phyloP scores from a whole-genome alignment of 2,797 vertebrate genomes.

The Catamblyrhynchus diadema region DNA sequence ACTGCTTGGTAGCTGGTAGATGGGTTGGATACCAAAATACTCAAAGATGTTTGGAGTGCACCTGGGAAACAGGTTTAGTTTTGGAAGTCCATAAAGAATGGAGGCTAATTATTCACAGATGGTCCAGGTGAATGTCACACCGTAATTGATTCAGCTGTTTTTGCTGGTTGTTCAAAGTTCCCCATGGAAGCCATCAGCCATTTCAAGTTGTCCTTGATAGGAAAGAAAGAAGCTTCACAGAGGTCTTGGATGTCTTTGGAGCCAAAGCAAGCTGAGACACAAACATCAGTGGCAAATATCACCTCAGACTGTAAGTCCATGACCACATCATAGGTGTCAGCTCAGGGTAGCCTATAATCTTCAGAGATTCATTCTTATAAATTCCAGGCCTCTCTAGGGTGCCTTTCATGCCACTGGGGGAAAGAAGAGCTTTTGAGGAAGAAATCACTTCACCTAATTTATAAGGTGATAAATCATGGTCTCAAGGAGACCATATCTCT shows the following conservation, averaged over 20 bases:
- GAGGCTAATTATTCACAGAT: not conserved
- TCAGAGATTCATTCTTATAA: not conserved
- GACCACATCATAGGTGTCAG: not conserved
- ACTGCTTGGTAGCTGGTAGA: not conserved
- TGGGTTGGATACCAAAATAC: not conserved
- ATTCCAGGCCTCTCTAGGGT: not conserved
- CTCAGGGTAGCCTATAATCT: not conserved
- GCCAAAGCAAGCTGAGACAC: not conserved
- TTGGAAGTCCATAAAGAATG: not conserved
- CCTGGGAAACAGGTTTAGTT: not conserved
- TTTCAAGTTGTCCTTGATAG: not conserved
- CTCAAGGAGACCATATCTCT: not conserved
- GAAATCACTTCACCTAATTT: not conserved
- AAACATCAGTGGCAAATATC: not conserved
- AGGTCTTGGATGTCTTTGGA: not conserved
- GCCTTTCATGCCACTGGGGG: not conserved
- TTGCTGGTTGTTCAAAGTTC: not conserved
- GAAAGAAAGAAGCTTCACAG: not conserved
- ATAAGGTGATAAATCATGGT: not conserved
- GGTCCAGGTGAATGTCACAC: not conserved
- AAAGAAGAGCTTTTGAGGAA: not conserved
- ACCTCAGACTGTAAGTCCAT: not conserved
- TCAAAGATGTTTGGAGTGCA: not conserved
- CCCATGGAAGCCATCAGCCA: not conserved
- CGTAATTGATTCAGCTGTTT: not conserved